A percentile compares a stretch with the other conserved stretches of the same genome.
phyloP scores from a whole-genome alignment of 2,888 invertebrate genomes.

The Torymus aiolomorphi region DNA sequence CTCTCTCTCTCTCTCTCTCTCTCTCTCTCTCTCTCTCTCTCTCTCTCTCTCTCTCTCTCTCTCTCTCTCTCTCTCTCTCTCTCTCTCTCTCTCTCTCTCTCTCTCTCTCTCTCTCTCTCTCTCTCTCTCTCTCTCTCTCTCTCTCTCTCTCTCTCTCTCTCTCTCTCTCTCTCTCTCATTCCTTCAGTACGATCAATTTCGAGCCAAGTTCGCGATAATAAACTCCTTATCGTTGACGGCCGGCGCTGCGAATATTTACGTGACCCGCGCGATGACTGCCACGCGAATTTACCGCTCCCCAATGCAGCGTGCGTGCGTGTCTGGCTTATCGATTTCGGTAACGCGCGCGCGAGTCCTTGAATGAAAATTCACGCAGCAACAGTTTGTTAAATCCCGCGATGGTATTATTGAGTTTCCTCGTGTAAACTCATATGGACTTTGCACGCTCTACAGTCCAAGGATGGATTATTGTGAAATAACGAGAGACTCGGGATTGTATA shows the following conservation, averaged over 20 bases:
- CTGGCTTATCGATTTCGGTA: conserved; percentile 12
- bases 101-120: too few relatives aligned
- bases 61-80: background rate
- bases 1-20: background rate
- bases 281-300: background rate
- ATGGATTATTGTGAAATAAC: conserved; percentile 25
- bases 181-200: background rate
- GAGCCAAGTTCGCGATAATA: background rate
- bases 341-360: background rate
- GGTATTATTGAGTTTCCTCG: background rate
- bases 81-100: background rate
- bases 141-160: background rate
- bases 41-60: background rate
- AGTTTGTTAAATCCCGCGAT: background rate
- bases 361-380: background rate
- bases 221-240: conserved; percentile 15
- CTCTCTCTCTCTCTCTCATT: too few relatives aligned
- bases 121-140: background rate
- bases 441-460: background rate
- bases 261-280: conserved; percentile 16
- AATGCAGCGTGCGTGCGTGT: background rate
- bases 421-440: background rate
- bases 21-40: too few relatives aligned
- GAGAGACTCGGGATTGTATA: background rate
- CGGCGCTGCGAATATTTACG: conserved; percentile 36